A percentile compares a stretch with the other conserved stretches of the same genome.
phyloP scores from a whole-genome alignment of 2,113 vertebrate species.

The Rhombomys opimus region DNA sequence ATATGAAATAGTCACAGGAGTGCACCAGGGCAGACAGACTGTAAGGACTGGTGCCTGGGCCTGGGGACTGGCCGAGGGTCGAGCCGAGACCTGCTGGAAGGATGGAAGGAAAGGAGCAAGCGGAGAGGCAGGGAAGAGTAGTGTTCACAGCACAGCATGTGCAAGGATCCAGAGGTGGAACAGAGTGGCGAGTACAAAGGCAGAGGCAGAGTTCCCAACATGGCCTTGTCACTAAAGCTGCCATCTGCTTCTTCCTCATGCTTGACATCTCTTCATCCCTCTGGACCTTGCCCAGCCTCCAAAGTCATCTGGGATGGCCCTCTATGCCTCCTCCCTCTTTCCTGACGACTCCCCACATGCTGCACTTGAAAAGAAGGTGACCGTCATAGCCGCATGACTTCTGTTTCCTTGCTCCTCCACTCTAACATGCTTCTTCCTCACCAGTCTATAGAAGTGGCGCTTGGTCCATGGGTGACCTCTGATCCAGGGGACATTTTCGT shows the following conservation, averaged over 20 bases:
- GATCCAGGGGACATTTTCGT: background rate
- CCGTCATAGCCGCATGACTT: no score
- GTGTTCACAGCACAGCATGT: background rate
- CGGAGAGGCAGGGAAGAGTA: background rate
- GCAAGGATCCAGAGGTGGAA: background rate
- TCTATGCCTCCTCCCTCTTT: accelerated
- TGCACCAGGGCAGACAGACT: background rate
- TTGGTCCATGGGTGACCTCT: background rate
- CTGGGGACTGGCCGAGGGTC: background rate
- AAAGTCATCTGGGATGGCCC: background rate
- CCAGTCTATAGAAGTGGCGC: background rate
- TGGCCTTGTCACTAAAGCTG: background rate
- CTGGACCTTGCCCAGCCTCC: background rate
- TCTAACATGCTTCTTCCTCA: accelerated
- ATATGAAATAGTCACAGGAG: background rate
- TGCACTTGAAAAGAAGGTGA: background rate
- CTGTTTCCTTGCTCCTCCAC: background rate
- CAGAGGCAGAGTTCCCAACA: background rate
- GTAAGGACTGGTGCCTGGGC: background rate
- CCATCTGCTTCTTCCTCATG: background rate
- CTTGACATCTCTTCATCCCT: background rate
- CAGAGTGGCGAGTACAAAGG: background rate
- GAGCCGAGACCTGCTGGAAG: background rate
- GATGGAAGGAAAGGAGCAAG: no score
- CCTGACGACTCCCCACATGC: no score